Percentiles rank a stretch among this genome's conserved stretches.
Conservation (phyloP, 2,113 vertebrate genomes). For the Elaphurus davidianus region DNA sequence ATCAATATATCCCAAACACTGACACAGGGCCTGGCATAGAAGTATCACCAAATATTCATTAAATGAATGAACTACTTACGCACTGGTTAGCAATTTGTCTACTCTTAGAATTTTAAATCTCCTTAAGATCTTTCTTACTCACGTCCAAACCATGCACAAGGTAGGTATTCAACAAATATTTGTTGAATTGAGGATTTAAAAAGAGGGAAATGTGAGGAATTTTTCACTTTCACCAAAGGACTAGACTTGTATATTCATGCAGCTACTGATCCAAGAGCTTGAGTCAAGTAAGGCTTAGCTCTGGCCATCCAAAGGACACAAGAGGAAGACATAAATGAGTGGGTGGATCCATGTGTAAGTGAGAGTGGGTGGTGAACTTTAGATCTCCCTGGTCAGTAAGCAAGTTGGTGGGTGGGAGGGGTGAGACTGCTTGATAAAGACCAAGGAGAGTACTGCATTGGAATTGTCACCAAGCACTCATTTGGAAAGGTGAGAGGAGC, state of each 20-base stretch:
- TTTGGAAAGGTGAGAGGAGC: neutral
- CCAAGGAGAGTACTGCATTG: neutral
- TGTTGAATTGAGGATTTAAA: neutral
- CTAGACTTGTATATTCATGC: neutral
- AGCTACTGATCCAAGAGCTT: neutral
- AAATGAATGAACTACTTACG: neutral
- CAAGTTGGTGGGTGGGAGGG: neutral
- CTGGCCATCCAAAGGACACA: neutral
- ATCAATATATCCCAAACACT: neutral
- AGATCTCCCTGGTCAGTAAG: neutral
- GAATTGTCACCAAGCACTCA: neutral
- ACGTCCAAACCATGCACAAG: neutral
- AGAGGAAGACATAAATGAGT: neutral
- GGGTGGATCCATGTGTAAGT: neutral
- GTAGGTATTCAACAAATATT: neutral
- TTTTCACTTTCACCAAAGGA: constrained; percentile 16
- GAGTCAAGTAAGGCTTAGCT: neutral
- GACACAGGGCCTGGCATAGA: neutral
- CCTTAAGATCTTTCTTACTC: neutral
- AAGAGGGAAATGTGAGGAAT: neutral
- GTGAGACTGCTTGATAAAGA: neutral
- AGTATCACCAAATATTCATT: neutral
- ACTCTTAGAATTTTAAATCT: neutral
- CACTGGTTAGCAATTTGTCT: neutral
- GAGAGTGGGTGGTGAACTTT: neutral